A percentile compares a stretch with the other conserved stretches of the same genome.
Evolutionary conservation across 2,888 invertebrate species (phyloP).

Genomic region (Pseudanteris insignis): DNA sequence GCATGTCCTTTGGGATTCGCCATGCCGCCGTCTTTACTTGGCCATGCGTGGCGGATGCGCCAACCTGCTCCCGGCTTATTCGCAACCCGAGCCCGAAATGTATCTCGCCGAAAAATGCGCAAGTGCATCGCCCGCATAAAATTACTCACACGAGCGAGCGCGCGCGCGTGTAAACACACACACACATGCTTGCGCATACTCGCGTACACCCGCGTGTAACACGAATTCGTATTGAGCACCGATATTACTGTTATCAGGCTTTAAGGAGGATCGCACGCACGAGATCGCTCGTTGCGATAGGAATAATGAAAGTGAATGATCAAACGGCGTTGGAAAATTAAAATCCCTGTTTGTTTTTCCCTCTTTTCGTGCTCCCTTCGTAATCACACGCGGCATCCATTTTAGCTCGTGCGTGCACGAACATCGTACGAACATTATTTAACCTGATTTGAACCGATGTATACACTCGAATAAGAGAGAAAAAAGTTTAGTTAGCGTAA

Average conservation of each 20-base stretch:
- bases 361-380: too few relatives aligned
- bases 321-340: background rate
- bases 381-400: too few relatives aligned
- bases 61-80: conserved; percentile 46
- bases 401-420: too few relatives aligned
- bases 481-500: too few relatives aligned
- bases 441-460: too few relatives aligned
- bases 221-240: conserved; percentile 30
- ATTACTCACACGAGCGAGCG: too few relatives aligned
- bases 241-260: conserved; percentile 32
- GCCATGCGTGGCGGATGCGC: conserved; percentile 46
- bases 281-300: conserved; percentile 29
- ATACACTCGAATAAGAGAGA: too few relatives aligned
- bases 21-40: conserved; percentile 42
- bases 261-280: conserved; percentile 12
- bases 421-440: too few relatives aligned
- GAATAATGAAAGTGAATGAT: conserved; percentile 31
- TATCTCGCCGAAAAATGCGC: conserved; percentile 42
- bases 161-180: conserved; percentile 13
- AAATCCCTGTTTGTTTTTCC: too few relatives aligned
- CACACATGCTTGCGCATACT: background rate
- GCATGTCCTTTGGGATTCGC: conserved; percentile 46
- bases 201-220: conserved; percentile 12
- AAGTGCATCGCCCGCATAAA: conserved; percentile 44
- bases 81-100: conserved; percentile 39